Evolutionary conservation across 1,140 invertebrate genomes (phyloP).

Genomic region (Pseudomyrmex dendroicus): DNA sequence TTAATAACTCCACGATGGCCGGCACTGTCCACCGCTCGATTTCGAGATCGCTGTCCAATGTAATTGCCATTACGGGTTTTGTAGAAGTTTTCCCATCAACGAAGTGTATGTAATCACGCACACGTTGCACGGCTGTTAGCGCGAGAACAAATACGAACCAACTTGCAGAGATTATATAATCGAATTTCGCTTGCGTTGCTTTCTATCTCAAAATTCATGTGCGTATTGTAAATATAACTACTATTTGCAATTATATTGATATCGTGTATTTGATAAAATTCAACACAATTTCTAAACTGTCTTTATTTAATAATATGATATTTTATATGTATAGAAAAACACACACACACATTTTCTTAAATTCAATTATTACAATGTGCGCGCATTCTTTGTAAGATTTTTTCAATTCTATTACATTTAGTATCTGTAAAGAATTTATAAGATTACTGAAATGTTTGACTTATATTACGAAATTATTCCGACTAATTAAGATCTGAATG

Average conservation of each 20-base stretch:
- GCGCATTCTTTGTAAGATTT: too few species aligned
- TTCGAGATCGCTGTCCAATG: conserved; percentile 17
- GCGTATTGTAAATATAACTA: background rate
- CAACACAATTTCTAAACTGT: conserved; percentile 9
- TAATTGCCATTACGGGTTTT: conserved; percentile 70
- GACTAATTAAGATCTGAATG: conserved; percentile 53
- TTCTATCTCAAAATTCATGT: background rate
- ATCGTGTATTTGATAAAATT: conserved; percentile 1
- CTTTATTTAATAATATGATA: too few species aligned
- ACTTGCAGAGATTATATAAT: conserved; percentile 21
- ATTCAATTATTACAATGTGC: too few species aligned
- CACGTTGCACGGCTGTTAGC: conserved; percentile 71
- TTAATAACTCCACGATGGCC: conserved; percentile 72
- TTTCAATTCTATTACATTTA: background rate
- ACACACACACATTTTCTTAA: too few species aligned
- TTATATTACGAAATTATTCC: conserved; percentile 38
- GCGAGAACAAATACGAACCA: conserved; percentile 18
- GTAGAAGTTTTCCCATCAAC: conserved; percentile 67
- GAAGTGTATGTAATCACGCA: conserved; percentile 75
- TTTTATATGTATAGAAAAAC: too few species aligned
- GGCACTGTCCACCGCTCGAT: conserved; percentile 58
- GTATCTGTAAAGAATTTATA: background rate
- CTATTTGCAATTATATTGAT: background rate
- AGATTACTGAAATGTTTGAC: conserved; percentile 20
- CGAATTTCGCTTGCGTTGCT: background rate